These are phyloP conservation scores for Ptychochromis oligacanthus DNA, from an alignment of 2,113 vertebrate genomes.

Conservation along the genomic window DNA sequence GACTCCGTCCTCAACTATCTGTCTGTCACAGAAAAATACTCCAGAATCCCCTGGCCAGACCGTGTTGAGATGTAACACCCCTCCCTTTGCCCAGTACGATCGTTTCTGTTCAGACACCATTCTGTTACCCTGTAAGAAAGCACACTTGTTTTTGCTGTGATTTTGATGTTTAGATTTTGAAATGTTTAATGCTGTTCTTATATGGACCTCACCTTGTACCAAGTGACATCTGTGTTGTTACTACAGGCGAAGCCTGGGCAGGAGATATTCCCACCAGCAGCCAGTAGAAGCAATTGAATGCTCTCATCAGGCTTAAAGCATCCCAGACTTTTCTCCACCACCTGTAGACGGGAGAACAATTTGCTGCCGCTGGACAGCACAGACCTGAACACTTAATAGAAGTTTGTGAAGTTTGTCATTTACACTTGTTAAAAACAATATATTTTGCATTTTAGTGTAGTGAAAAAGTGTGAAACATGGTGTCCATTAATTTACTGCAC, in stretches of 20 bases:
- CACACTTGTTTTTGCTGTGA: neutral
- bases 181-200: neutral
- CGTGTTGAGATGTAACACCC: constrained; percentile 59
- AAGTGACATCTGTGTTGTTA: constrained; percentile 70
- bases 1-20: constrained; percentile 53
- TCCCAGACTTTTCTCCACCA: constrained; percentile 67
- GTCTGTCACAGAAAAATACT: constrained; percentile 82
- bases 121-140: constrained; percentile 33
- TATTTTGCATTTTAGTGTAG: neutral
- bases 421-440: neutral
- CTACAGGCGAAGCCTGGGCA: constrained; percentile 83
- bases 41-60: constrained; percentile 68
- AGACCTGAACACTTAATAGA: neutral
- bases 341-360: constrained; percentile 69
- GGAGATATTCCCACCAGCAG: constrained; percentile 56
- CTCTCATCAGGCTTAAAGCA: constrained; percentile 62
- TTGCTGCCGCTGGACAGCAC: constrained; percentile 34
- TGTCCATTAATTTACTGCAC: neutral
- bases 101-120: neutral
- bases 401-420: neutral
- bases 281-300: constrained; percentile 42
- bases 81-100: rapidly evolving
- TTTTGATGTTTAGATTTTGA: neutral
- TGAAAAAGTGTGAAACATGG: neutral
- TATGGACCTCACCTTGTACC: constrained; percentile 85